These are phyloP conservation scores for Mellivora capensis DNA, from an alignment of 2,113 vertebrate species.

Conservation along the genomic window DNA sequence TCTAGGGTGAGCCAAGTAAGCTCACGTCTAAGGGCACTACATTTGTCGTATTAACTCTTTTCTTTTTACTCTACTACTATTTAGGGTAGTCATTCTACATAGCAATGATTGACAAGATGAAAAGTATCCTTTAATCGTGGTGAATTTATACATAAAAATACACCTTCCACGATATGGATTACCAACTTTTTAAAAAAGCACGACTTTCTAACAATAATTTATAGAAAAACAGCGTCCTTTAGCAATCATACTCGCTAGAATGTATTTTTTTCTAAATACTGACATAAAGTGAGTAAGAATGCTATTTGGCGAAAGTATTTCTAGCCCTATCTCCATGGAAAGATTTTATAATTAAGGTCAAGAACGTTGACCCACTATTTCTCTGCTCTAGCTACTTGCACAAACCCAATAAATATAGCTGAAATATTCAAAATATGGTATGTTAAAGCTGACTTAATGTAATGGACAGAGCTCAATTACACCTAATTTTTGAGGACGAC, in stretches of 20 bases:
- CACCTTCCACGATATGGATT: not conserved
- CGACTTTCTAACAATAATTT: conserved; percentile 34
- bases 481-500: not conserved
- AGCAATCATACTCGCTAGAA: conserved; percentile 50
- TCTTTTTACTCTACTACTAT: not conserved
- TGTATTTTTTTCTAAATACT: conserved; percentile 50
- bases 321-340: conserved; percentile 42
- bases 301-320: conserved; percentile 55
- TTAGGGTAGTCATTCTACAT: not conserved
- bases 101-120: conserved; percentile 30
- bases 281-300: conserved; percentile 53
- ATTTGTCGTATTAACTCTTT: not conserved
- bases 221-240: conserved; percentile 60
- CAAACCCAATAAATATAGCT: conserved; percentile 23
- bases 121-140: conserved; percentile 49
- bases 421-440: not conserved
- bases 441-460: not conserved
- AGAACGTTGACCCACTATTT: conserved; percentile 30
- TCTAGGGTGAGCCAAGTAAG: not conserved
- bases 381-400: conserved; percentile 30
- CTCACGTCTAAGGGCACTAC: not conserved
- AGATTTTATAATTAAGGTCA: conserved; percentile 42
- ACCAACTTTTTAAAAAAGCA: conserved; percentile 60
- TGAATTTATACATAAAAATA: conserved; percentile 54
- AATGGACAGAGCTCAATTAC: not conserved